Base-by-base conservation (phyloP, 2,113 vertebrate genomes). In the Bucco capensis region DNA sequence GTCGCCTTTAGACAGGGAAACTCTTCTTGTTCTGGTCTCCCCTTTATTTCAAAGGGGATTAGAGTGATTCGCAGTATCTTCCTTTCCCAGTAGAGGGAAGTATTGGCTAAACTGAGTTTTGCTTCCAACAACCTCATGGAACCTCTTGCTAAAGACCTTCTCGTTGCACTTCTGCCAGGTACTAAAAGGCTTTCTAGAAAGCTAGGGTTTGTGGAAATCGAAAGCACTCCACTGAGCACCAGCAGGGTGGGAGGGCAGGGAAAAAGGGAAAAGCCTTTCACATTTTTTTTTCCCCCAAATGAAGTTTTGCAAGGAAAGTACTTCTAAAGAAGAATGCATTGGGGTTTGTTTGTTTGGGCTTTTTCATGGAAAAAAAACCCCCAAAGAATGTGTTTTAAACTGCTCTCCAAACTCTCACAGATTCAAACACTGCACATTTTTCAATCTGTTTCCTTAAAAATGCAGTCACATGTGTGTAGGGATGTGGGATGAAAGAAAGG, bases 11-110 rank as follows among this genome's bases (percentile, higher is more conserved):
- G 13, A 3, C 1, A 35, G 65, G 27, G 57, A 88, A 70, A 4
- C 18, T 69, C 37, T 67, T 5, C 30, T 21, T 8, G 33, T 15
- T 8, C 28, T 14, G 30, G 1, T 10, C 4, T 12, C 9, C 19
- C n/a, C 18, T 72, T 23, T 23, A 6, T 82, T 53, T 57, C 33
- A 17, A 25, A 67, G 12, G 35, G 25, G 60, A 61, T 78, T 53
- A 44, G 31, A 61, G 44, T 17, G 56, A 67, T 72, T 6, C 2
- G 11, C 78, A 82, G 9, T 93, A 42, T 76, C 84, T 53, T 22
- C 69, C 66, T 83, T 79, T 53, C 54, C 94, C 95, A 2, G 93
- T 76, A 96, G 95, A 91, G 95, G 95, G 95, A 93, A 73, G 78
- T 92, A n/a, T 96, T 94, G 94, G 66, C 94, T 94, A 85, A 92